phyloP scores from a whole-genome alignment of 2,888 invertebrate species.

The Operophtera brumata region DNA sequence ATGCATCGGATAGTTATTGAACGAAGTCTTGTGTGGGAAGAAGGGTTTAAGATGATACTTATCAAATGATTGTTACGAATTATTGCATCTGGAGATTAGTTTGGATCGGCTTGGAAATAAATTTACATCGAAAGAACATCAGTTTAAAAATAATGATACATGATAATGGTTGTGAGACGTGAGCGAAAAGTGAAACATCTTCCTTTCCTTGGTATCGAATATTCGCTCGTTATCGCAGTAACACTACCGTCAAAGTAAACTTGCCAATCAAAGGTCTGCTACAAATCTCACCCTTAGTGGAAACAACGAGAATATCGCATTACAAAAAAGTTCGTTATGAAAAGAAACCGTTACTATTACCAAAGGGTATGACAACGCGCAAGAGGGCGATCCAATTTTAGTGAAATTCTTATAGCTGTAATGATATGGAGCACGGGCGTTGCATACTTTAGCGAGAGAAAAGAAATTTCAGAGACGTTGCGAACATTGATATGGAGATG shows the following conservation, averaged over 20 bases:
- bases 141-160: background rate
- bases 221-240: slow-evolving; percentile 49
- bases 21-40: slow-evolving; percentile 72
- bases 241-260: slow-evolving; percentile 63
- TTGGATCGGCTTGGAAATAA: slow-evolving; percentile 17
- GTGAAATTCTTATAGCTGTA: slow-evolving; percentile 68
- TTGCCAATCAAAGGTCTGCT: slow-evolving; percentile 61
- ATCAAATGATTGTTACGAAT: slow-evolving; percentile 79
- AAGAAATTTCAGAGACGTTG: slow-evolving; percentile 72
- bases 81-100: slow-evolving; percentile 60
- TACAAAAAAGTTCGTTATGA: slow-evolving; percentile 79
- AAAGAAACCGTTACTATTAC: slow-evolving; percentile 78
- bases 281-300: slow-evolving; percentile 72
- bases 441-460: slow-evolving; percentile 75
- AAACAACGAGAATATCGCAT: slow-evolving; percentile 76
- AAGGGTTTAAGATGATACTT: slow-evolving; percentile 75
- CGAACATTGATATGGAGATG: slow-evolving; percentile 79
- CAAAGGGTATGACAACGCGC: slow-evolving; percentile 74
- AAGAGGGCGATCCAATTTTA: slow-evolving; percentile 76
- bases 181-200: background rate
- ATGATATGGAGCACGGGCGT: slow-evolving; percentile 78
- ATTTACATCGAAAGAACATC: slow-evolving; percentile 21
- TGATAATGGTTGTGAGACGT: background rate
- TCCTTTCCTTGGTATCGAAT: slow-evolving; percentile 33
- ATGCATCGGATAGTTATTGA: slow-evolving; percentile 68